Percentiles rank a stretch among this genome's conserved stretches.
These are phyloP conservation scores for Astatoreochromis straeleni DNA, from an alignment of 2,113 vertebrate species.

Conservation along the genomic window DNA sequence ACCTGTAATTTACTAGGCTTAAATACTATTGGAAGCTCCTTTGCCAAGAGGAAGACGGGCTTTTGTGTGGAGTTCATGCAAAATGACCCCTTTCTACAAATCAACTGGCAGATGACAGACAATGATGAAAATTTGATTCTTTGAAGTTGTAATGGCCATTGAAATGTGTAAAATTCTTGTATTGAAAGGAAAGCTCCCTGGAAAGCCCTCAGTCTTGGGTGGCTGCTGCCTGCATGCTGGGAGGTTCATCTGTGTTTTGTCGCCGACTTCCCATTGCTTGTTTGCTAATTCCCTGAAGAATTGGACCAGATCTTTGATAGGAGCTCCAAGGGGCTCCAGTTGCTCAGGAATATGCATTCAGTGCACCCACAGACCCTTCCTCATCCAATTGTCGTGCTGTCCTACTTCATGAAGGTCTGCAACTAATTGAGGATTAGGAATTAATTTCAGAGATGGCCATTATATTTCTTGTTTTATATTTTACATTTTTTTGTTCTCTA, in stretches of 20 bases:
- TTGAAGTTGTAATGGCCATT: slow-evolving; percentile 98
- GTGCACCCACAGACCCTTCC: slow-evolving; percentile 8
- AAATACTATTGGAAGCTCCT: slow-evolving; percentile 78
- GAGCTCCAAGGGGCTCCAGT: slow-evolving; percentile 60
- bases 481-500: background rate
- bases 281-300: slow-evolving; percentile 81
- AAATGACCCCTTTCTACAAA: slow-evolving; percentile 87
- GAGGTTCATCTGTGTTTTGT: slow-evolving; percentile 92
- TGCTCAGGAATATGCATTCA: slow-evolving; percentile 55
- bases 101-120: slow-evolving; percentile 88
- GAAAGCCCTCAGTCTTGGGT: slow-evolving; percentile 84
- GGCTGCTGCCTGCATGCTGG: slow-evolving; percentile 88
- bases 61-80: slow-evolving; percentile 86
- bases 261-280: slow-evolving; percentile 89
- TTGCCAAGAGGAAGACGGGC: slow-evolving; percentile 72
- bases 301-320: slow-evolving; percentile 64
- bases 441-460: background rate
- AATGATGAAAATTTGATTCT: slow-evolving; percentile 99
- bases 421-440: slow-evolving; percentile 37
- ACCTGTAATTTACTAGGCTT: slow-evolving; percentile 79
- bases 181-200: slow-evolving; percentile 87
- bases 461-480: background rate
- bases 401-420: slow-evolving; percentile 49
- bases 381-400: slow-evolving; percentile 17
- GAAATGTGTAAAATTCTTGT: slow-evolving; percentile 96